Base-by-base conservation (phyloP, 2,113 vertebrate genomes). In the Laticauda colubrina region DNA sequence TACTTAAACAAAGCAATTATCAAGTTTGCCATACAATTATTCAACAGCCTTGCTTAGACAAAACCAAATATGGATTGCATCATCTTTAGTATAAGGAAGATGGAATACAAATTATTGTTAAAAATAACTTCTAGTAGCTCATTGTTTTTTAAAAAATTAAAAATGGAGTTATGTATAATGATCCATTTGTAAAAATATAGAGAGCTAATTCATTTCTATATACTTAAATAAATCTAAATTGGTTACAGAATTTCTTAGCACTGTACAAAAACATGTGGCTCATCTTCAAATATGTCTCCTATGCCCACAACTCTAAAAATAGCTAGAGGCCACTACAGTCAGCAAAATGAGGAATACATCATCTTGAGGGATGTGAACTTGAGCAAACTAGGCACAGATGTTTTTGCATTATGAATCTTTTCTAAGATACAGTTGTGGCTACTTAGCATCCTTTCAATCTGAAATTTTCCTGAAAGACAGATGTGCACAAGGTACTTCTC, bases 401-500 rank as follows among this genome's bases (percentile, higher is more conserved):
- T 21, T 57, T 93, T 59, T 93, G 88, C 55, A 48, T 89, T 88
- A 91, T 90, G 92, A 93, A 85, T 85, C 7, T 26, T 57, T 61
- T 94, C 85, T 89, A 89, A 93, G 7, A 34, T n/a, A 18, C 87
- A 55, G 87, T 92, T 92, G 92, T 64, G 3, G 51, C 29, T 86
- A 3, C 26, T 90, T 69, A 34, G 39, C 51, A 64, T 75, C 91
- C 89, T 94, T n/a, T 93, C 61, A 93, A 45, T 34, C 43, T 4
- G 39, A 92, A 96, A 91, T 4, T 23, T 90, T 69, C 93, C 39
- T 91, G 48, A 94, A 92, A 92, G 34, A 56, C 81, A 92, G 23
- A 75, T 0, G 0, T 5, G 0, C 53, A 1, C 88, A 93, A 39
- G 55, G 90, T 51, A 94, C 14, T 43, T 81, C n/a, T 56, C 86